These are phyloP conservation scores for Drosophila bocki DNA, from an alignment of 1,140 invertebrate genomes.

Conservation along the genomic window DNA sequence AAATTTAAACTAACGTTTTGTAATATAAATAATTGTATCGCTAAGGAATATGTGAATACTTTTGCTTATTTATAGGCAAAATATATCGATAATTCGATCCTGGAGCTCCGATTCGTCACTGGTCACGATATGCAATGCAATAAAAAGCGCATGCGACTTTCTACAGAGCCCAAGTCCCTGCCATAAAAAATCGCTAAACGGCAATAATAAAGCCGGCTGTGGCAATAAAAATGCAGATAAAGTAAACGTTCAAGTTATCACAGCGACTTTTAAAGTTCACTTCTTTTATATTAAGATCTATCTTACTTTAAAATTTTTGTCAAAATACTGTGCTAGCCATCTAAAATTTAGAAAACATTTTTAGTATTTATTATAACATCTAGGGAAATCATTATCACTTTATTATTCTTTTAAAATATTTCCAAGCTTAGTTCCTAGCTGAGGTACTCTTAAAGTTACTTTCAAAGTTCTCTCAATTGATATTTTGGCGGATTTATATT, in stretches of 20 bases:
- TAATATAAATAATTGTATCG: neutral
- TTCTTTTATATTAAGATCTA: neutral
- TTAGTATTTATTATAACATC: neutral
- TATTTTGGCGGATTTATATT: slow-evolving; percentile 3
- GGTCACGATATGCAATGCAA: slow-evolving; percentile 53
- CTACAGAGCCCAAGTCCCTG: slow-evolving; percentile 50
- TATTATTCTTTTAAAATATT: neutral
- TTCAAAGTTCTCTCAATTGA: neutral
- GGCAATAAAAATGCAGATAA: slow-evolving; percentile 66
- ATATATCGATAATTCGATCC: neutral
- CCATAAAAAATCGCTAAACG: slow-evolving; percentile 80
- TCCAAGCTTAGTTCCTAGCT: neutral
- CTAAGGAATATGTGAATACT: neutral
- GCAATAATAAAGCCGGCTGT: slow-evolving; percentile 73
- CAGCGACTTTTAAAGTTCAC: neutral
- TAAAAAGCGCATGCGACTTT: slow-evolving; percentile 69
- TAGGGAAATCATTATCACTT: neutral
- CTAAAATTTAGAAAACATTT: neutral
- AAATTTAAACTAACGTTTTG: neutral
- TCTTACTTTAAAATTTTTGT: too few species aligned
- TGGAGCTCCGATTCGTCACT: neutral
- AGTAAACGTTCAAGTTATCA: slow-evolving; percentile 1
- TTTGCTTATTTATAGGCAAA: neutral
- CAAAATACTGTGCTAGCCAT: neutral
- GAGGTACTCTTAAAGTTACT: neutral